Evolutionary conservation across 2,797 vertebrate species (phyloP).

Genomic region (Hybognathus amarus): DNA sequence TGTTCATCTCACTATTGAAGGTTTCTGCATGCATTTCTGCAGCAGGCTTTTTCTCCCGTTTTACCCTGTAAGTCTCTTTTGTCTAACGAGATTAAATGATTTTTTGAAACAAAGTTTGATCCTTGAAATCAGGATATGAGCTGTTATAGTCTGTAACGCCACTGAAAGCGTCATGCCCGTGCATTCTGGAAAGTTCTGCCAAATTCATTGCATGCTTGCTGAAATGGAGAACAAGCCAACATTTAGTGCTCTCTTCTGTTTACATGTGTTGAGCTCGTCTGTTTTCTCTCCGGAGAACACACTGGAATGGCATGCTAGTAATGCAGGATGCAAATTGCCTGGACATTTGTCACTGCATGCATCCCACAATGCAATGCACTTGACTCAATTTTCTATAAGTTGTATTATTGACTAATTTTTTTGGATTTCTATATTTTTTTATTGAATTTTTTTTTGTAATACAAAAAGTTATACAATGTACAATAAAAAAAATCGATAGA

Average conservation of each 20-base stretch:
- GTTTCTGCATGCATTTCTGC: conserved; percentile 57
- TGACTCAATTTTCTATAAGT: neutral
- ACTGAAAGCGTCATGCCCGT: conserved; percentile 22
- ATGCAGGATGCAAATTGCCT: neutral
- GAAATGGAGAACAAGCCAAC: neutral
- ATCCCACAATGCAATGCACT: conserved; percentile 8
- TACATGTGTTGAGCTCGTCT: neutral
- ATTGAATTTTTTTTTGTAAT: neutral
- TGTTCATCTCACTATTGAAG: conserved; percentile 65
- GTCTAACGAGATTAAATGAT: conserved; percentile 61
- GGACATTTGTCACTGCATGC: neutral
- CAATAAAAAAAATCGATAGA: too few species aligned
- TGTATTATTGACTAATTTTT: neutral
- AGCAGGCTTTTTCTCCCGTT: conserved; percentile 39
- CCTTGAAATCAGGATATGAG: conserved; percentile 63
- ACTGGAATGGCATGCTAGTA: neutral
- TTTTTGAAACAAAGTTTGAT: conserved; percentile 60
- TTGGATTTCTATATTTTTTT: neutral
- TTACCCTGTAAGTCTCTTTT: conserved; percentile 50
- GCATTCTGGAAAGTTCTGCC: conserved; percentile 34
- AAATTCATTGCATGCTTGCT: conserved; percentile 28
- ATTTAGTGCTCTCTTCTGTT: conserved; percentile 1
- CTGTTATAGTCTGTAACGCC: conserved; percentile 32
- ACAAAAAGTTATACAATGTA: too few species aligned
- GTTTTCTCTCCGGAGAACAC: conserved; percentile 8